Evolutionary conservation across 2,113 vertebrate species (phyloP).

Genomic region (Coracopsis vasa): DNA sequence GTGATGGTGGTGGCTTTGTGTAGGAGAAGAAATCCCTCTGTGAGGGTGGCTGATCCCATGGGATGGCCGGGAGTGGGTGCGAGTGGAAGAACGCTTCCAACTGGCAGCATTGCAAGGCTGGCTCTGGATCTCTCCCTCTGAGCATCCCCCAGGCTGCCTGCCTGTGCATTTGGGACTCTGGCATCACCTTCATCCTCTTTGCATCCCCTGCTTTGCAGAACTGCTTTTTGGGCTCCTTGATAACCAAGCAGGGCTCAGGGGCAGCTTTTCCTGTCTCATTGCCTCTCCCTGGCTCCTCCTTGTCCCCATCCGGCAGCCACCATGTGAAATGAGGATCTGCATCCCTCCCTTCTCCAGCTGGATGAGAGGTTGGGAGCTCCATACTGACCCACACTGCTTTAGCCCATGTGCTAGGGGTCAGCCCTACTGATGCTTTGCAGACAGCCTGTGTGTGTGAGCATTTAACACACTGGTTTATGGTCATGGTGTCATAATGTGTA

Average conservation of each 20-base stretch:
- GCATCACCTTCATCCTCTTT: not conserved
- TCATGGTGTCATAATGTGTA: not conserved
- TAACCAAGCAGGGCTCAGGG: not conserved
- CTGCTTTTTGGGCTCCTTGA: not conserved
- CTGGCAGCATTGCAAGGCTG: not conserved
- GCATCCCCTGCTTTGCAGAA: not conserved
- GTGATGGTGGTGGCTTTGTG: not conserved
- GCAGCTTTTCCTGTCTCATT: not conserved
- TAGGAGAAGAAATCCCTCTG: not conserved
- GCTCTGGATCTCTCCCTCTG: not conserved
- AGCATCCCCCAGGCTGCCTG: not conserved
- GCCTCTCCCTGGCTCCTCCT: not conserved
- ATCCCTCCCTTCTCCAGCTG: not conserved
- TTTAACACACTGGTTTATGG: not conserved
- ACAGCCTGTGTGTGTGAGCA: not conserved
- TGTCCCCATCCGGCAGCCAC: not conserved
- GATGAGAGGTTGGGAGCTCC: too few species aligned
- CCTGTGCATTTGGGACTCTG: not conserved
- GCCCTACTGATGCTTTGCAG: not conserved
- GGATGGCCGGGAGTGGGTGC: not conserved
- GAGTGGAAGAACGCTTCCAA: rapidly evolving
- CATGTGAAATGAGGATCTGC: rapidly evolving
- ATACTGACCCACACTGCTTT: not conserved
- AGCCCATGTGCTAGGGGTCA: too few species aligned
- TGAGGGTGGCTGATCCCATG: rapidly evolving